Base-by-base conservation (phyloP, 2,888 invertebrate species). In the Argynnis bischoffii region DNA sequence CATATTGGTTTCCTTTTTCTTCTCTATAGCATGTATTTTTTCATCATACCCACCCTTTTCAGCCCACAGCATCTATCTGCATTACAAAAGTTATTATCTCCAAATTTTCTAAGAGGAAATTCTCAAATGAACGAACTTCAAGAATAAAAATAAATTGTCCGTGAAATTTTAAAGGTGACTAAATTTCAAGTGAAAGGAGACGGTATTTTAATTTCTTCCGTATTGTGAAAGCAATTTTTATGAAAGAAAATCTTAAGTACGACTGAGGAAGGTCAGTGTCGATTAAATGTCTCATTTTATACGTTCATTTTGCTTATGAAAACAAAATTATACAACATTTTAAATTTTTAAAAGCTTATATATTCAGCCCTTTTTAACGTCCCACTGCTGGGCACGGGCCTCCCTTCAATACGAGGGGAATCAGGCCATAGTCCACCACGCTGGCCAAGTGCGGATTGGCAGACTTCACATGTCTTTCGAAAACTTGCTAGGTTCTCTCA, bases 151-250 rank as follows among this genome's bases (percentile, higher is more conserved):
- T 69, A 69, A 71, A 69, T 69, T 71, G 66, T 50, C 71, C 66
- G 66, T 71, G 66, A 71, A 69, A 71, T 69, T 71, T 71, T 69
- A 69, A 69, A 70, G 69, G 66, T 67, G 69, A 67, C 66, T 67
- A 64, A 64, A 69, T 69, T 70, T 69, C 55, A 63, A 63, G 57
- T 65, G 66, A 66, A 67, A 67, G 50, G 53, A 66, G 67, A 67
- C 57, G 64, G 50, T 57, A 55, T 67, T 67, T 67, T 70, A 67
- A 69, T 65, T 65, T 41, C 50, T 68, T 60, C 68, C 53, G 68
- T 59, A 65, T 68, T 67, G 59, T 63, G 50, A 63, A 67, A 50
- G 51, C 61, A 61, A 35, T 35, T 41, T 61, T 61, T 61, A 18
- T 51, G 14, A 35, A 61, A 61, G 61, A 61, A 51, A 61, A 61